Evolutionary conservation across 2,797 vertebrate species (phyloP).

Genomic region (Carapus acus): DNA sequence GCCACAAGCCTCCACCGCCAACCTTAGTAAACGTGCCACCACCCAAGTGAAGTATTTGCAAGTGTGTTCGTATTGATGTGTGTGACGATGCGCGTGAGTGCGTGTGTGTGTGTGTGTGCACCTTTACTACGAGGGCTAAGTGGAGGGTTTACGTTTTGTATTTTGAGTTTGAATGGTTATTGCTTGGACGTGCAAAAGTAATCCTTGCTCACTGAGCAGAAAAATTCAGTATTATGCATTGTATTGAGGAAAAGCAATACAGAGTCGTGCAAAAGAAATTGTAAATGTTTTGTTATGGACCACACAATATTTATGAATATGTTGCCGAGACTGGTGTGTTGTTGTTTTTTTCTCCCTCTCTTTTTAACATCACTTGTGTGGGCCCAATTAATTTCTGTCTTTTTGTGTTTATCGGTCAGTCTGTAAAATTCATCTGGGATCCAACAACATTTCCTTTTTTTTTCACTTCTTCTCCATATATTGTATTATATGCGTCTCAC

Average conservation of each 20-base stretch:
- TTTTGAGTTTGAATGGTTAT: too few relatives aligned
- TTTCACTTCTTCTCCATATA: too few relatives aligned
- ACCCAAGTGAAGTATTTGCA: slow-evolving; percentile 48
- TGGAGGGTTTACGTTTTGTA: slow-evolving; percentile 2
- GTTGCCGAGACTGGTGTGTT: slow-evolving; percentile 39
- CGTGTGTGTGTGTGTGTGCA: slow-evolving; percentile 32
- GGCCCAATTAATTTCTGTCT: slow-evolving; percentile 36
- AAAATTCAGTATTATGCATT: slow-evolving; percentile 67
- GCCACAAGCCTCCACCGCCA: slow-evolving; percentile 46
- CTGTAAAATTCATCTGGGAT: slow-evolving; percentile 45
- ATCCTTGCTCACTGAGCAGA: slow-evolving; percentile 44
- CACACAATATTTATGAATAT: slow-evolving; percentile 62
- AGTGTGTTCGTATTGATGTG: too few relatives aligned
- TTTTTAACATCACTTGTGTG: slow-evolving; percentile 20
- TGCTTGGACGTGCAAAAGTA: slow-evolving; percentile 42
- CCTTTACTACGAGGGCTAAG: slow-evolving; percentile 54
- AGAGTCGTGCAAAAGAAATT: slow-evolving; percentile 53
- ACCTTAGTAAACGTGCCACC: slow-evolving; percentile 43
- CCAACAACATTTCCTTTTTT: slow-evolving; percentile 52
- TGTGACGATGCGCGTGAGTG: slow-evolving; percentile 31
- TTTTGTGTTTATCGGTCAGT: slow-evolving; percentile 31
- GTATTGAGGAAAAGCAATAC: slow-evolving; percentile 76
- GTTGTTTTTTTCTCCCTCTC: slow-evolving; percentile 32
- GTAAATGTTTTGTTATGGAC: slow-evolving; percentile 60
- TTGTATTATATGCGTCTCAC: slow-evolving; percentile 2